phyloP scores from a whole-genome alignment of 2,888 invertebrate genomes.

The Drosophila cyrtoloma region DNA sequence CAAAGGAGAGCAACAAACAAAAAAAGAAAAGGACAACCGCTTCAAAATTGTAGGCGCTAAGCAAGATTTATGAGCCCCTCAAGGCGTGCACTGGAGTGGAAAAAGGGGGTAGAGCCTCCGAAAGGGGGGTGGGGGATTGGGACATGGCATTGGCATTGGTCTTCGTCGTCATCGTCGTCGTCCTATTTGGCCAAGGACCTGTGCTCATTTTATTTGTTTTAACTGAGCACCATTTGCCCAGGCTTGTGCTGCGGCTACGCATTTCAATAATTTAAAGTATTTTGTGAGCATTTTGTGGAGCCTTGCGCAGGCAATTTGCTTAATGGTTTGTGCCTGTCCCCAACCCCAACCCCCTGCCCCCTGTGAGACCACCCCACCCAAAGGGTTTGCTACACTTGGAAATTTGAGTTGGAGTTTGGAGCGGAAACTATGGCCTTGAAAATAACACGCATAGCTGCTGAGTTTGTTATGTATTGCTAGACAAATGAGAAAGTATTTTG shows the following conservation, averaged over 20 bases:
- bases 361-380: neutral
- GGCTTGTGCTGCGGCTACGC: conserved; percentile 45
- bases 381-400: conserved; percentile 27
- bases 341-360: neutral
- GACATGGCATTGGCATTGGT: conserved; percentile 61
- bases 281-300: conserved; percentile 43
- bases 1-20: conserved; percentile 1
- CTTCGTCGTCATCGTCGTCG: conserved; percentile 21
- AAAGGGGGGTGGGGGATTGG: neutral
- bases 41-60: conserved; percentile 55
- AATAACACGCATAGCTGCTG: neutral
- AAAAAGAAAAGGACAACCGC: conserved; percentile 33
- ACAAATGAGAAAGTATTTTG: neutral
- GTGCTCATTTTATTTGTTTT: conserved; percentile 64
- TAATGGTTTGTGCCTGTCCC: conserved; percentile 58
- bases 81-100: conserved; percentile 21
- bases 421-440: neutral
- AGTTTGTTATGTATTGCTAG: neutral
- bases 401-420: neutral
- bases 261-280: conserved; percentile 78
- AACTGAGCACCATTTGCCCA: conserved; percentile 47
- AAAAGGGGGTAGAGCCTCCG: neutral
- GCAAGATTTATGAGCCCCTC: conserved; percentile 76
- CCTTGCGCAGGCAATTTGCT: conserved; percentile 71
- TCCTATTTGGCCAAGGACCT: conserved; percentile 47